Evolutionary conservation across 2,888 invertebrate genomes (phyloP), one percentile per base, ranked within the genome.

Genomic region (Cephus spinipes): DNA sequence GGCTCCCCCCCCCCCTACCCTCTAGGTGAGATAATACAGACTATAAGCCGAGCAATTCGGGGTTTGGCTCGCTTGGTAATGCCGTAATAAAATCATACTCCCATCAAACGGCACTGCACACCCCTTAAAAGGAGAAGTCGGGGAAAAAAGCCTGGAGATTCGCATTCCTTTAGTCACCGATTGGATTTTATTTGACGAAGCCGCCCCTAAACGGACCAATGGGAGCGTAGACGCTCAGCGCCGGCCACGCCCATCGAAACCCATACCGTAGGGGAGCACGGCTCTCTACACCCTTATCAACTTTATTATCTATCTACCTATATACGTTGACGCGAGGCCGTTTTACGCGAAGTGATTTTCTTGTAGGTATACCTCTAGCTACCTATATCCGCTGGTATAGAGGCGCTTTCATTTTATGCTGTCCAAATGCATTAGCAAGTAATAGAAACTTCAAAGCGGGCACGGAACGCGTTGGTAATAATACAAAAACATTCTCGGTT

Each of bases 81-180:
- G 89, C 90, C 88, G 90, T 90, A 91, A 91, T 91, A 91, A 91
- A 91, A 91, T 91, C 91, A 91, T 91, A 91, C 91, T 90, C 90
- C 89, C 90, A 90, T 89, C 89, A 90, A 91, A 87, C 88, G 87
- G 85, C 84, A 84, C 87, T 88, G 88, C 88, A 87, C 87, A 87
- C 85, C 85, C 85, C 85, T 85, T 85, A 81, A 84, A 83, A 83
- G 81, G 83, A 83, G 82, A 82, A 82, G 77, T 78, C 79, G 82
- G 83, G 86, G 88, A 89, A 90, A 90, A 90, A 89, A 87, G 86
- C 84, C 81, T 84, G 85, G 88, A 89, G 87, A 88, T 85, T 88
- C 88, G 87, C 86, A 90, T 91, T 91, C 90, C 91, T 91, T 91
- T 89, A 87, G 87, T 90, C 87, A 87, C 87, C 90, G 91, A 91